phyloP scores from a whole-genome alignment of 92 coral and sea anemone genomes.

The Phenganax subtilis region DNA sequence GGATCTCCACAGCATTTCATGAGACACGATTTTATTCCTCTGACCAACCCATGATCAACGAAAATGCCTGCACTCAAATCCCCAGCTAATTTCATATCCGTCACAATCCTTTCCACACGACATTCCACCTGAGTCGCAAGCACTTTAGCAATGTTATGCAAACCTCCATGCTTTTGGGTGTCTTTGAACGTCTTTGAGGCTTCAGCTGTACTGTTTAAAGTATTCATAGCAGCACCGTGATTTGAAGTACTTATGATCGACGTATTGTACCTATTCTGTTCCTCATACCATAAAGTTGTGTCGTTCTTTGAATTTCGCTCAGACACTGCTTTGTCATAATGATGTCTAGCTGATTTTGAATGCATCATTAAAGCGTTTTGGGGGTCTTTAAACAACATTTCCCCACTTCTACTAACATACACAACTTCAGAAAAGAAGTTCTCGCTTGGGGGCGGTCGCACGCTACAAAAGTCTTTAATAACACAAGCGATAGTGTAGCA shows the following conservation, averaged over 20 bases:
- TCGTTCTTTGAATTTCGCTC: background rate
- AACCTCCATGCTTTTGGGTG: background rate
- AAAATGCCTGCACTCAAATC: slow-evolving; percentile 76
- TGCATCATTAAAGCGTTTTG: slow-evolving; percentile 61
- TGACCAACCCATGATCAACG: slow-evolving; percentile 64
- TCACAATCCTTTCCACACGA: slow-evolving; percentile 55
- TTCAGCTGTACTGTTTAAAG: background rate
- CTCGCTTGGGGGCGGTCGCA: slow-evolving; percentile 63
- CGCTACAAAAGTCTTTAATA: slow-evolving; percentile 74
- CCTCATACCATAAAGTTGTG: background rate
- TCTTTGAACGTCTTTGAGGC: background rate
- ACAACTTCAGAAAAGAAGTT: slow-evolving; percentile 62
- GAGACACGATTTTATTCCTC: slow-evolving; percentile 65
- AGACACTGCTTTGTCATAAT: background rate
- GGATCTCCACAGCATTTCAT: slow-evolving; percentile 66
- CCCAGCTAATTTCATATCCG: slow-evolving; percentile 73
- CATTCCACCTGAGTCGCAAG: slow-evolving; percentile 35
- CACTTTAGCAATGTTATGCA: background rate
- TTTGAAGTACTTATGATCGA: no score
- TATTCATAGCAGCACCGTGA: background rate
- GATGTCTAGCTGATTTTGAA: slow-evolving; percentile 30
- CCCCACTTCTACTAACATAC: slow-evolving; percentile 65
- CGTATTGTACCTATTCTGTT: no score
- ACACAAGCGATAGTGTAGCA: slow-evolving; percentile 81
- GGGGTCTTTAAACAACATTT: slow-evolving; percentile 59